Evolutionary conservation across 2,888 invertebrate genomes (phyloP), one percentile per base, ranked within the genome.

Genomic region (Octonoba sinensis): DNA sequence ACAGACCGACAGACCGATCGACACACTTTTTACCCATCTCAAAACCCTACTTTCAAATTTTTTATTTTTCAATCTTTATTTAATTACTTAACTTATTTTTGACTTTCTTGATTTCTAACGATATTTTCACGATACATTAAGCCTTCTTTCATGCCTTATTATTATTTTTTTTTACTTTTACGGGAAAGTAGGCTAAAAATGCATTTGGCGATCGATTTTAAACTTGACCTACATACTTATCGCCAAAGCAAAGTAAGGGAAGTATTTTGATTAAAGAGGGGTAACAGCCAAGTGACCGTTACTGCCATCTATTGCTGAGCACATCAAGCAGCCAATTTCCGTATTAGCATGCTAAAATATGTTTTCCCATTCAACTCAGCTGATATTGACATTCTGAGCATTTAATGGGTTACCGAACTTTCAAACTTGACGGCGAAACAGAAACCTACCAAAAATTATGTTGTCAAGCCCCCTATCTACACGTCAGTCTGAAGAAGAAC

Each of bases 401-500:
- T 72, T 74, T 60, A 75, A 75, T 75, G 67, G 67, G 67, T 51
- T 51, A 67, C 75, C 75, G 73, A 75, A 66, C 60, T 67, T 75
- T 51, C 66, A 75, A 67, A 44, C 54, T 51, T 67, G 22, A 44
- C 51, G 18, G 44, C 36, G 75, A 66, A 79, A 79, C 78, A 79
- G 78, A 79, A 79, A 79, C 78, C 78, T 72, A 72, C 72, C 54
- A 79, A 67, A 78, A 79, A 79, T 79, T 79, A 79, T 72, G 78
- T 79, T 79, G 78, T 79, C 78, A 79, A 79, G 78, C 78, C 78
- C 78, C 78, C 72, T 79, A 79, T 79, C 78, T 72, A 66, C 78
- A 72, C 78, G 78, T 79, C 72, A 79, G 18, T 46, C 24, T 54
- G 16, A 51, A 67, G 62, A 62, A 47, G 16, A 16, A 20, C 20